Conservation (phyloP, 1,140 invertebrate genomes). For the Samia ricini region DNA sequence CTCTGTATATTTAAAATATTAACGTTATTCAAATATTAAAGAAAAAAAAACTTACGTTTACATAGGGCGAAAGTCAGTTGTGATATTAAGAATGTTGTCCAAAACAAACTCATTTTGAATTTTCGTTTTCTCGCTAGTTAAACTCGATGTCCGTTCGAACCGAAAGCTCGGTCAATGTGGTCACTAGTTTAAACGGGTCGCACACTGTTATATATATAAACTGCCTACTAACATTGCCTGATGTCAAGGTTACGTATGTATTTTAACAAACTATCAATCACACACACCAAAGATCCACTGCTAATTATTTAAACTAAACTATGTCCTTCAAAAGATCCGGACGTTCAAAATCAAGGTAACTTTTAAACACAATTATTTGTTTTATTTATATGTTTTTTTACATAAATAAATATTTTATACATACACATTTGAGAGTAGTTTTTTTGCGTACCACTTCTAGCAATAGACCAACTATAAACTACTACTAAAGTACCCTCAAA, state of each 20-base stretch:
- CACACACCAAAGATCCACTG: not conserved
- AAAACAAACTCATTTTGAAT: not conserved
- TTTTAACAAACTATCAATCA: not conserved
- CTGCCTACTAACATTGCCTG: not conserved
- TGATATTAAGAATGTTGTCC: not conserved
- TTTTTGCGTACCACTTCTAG: too few relatives aligned
- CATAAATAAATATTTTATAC: too few relatives aligned
- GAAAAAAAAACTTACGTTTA: not conserved
- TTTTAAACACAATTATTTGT: too few relatives aligned
- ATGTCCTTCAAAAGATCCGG: too few relatives aligned
- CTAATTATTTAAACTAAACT: too few relatives aligned
- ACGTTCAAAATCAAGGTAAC: not conserved
- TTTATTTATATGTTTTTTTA: too few relatives aligned
- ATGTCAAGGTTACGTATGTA: slow-evolving; percentile 4
- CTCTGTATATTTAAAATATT: too few relatives aligned
- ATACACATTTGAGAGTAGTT: too few relatives aligned
- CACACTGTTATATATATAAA: slow-evolving; percentile 12
- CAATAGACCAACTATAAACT: too few relatives aligned
- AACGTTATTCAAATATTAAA: too few relatives aligned
- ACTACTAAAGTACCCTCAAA: too few relatives aligned
- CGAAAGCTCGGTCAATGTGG: slow-evolving; percentile 3
- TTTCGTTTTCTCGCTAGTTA: not conserved
- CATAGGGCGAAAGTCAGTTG: not conserved
- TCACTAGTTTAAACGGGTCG: not conserved
- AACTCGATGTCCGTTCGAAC: not conserved